Evolutionary conservation across 2,888 invertebrate species (phyloP), one percentile per base, ranked within the genome.

Genomic region (Ophraella communa): DNA sequence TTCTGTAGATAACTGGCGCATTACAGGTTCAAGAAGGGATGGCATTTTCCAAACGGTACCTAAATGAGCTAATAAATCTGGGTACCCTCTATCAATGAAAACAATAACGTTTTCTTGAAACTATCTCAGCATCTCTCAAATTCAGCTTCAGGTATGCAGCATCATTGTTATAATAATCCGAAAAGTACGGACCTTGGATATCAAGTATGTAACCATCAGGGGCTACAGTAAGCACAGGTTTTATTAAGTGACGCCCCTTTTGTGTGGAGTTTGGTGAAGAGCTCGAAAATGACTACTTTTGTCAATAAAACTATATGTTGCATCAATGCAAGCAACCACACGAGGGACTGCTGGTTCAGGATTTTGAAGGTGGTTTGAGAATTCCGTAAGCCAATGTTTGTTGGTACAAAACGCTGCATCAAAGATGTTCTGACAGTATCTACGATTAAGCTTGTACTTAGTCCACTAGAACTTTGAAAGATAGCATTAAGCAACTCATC

Each of bases 141-240:
- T 27, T 20, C 18, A 11, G 45, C 3, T 33, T 7, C 20, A 61
- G 21, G n/a, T 27, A 47, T 8, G 61, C 35, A 18, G 57, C 56
- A 44, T 65, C 47, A 56, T 65, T 65, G 30, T 61, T 65, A 5
- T 11, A 5, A 5, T 0, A 8, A 39, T 65, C 52, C 1, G 65
- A 33, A 30, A 64, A 64, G 20, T 49, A 64, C 1, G 57, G 52
- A 4, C 57, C 62, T 3, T 42, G 33, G 23, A 64, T 45, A 0
- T 10, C 55, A 11, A 65, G 24, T 17, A 68, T 66, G 45, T 65
- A 62, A 17, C 62, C 62, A 42, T 65, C 58, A 7, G 60, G 49
- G 2, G 59, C 64, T 11, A 57, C 53, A 27, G 56, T 23, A 1
- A 61, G 14, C 17, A 20, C 23, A 8, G 27, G 61, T 51, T 65